Evolutionary conservation across 1,140 invertebrate genomes (phyloP).

Genomic region (Oreohelix idahoensis): DNA sequence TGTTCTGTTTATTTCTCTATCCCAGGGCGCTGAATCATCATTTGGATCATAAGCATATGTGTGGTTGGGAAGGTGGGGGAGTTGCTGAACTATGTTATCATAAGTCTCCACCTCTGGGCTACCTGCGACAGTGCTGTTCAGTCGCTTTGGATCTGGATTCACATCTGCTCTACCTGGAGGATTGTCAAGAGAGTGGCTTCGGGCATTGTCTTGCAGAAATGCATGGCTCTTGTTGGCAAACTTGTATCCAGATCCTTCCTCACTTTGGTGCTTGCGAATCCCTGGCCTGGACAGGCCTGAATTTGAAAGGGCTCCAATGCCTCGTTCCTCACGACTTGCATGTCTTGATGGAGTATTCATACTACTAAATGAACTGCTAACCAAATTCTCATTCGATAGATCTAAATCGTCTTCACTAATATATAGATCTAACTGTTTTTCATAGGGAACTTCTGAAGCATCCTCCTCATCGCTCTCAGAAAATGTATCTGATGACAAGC

Average conservation of each 20-base stretch:
- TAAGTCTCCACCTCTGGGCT: background rate
- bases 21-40: conserved; percentile 3
- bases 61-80: background rate
- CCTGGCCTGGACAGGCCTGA: background rate
- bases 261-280: conserved; percentile 11
- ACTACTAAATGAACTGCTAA: conserved; percentile 1
- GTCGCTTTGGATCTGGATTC: background rate
- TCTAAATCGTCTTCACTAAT: conserved; percentile 10
- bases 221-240: background rate
- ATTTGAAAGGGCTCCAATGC: too few relatives aligned
- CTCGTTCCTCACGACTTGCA: background rate
- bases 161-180: background rate
- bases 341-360: background rate
- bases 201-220: background rate
- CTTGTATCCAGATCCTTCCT: background rate
- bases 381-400: background rate
- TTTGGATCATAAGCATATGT: background rate
- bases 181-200: conserved; percentile 5
- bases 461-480: conserved; percentile 15
- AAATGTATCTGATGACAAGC: background rate
- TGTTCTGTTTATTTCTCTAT: background rate
- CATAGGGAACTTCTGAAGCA: background rate
- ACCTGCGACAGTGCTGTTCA: conserved; percentile 6
- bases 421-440: background rate
- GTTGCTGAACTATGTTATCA: background rate